Conservation (phyloP, 2,113 vertebrate species). For the Hylia prasina region DNA sequence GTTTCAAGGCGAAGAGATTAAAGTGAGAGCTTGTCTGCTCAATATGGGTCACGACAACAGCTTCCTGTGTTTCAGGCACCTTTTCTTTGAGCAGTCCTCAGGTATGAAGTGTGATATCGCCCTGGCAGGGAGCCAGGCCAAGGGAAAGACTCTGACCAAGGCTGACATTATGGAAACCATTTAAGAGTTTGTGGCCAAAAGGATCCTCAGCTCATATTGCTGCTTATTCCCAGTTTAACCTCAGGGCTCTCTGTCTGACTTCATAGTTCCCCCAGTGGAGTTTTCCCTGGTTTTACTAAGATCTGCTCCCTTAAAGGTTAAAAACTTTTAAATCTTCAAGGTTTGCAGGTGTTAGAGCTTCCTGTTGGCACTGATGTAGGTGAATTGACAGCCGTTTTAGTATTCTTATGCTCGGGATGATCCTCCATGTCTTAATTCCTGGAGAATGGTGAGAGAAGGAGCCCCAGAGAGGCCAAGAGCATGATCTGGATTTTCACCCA, state of each 20-base stretch:
- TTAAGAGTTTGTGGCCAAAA: neutral
- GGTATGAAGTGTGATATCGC: neutral
- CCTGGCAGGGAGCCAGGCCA: neutral
- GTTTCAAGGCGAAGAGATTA: slow-evolving; percentile 38
- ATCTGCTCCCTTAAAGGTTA: neutral
- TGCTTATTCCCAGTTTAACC: neutral
- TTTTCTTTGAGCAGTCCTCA: neutral
- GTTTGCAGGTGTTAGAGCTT: neutral
- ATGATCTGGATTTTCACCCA: accelerated
- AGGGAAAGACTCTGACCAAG: neutral
- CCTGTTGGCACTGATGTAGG: neutral
- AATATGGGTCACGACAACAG: neutral
- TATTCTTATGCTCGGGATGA: accelerated
- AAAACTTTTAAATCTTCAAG: neutral
- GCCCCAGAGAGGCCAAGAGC: neutral
- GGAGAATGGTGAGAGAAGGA: neutral
- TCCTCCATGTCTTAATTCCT: accelerated
- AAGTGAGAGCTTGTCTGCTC: slow-evolving; percentile 27
- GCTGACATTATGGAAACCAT: neutral
- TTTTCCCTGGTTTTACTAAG: neutral
- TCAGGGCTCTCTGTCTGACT: neutral
- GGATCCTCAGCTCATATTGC: neutral
- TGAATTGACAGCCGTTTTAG: neutral
- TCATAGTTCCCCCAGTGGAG: neutral
- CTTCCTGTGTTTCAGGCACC: slow-evolving; percentile 12